Percentiles rank a stretch among this genome's conserved stretches.
phyloP scores from a whole-genome alignment of 2,797 vertebrate genomes.

The Coranthus polyacanthus region DNA sequence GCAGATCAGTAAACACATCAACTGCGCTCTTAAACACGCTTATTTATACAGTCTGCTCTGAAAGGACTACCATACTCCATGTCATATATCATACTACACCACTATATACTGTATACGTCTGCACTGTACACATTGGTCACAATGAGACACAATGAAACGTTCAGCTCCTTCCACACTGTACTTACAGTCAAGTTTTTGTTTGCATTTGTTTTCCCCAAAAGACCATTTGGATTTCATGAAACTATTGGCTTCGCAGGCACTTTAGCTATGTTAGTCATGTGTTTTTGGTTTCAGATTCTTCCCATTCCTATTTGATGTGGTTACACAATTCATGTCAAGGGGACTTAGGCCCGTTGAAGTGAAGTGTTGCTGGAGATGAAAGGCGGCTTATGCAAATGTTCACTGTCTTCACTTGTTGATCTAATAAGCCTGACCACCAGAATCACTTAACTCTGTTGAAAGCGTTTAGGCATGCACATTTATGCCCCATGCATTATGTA shows the following conservation, averaged over 20 bases:
- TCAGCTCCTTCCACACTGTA: neutral
- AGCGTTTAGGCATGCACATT: conserved; percentile 15
- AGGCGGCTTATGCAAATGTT: conserved; percentile 55
- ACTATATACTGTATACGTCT: conserved; percentile 18
- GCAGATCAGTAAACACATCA: conserved; percentile 33
- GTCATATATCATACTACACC: conserved; percentile 16
- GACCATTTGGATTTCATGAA: conserved; percentile 70
- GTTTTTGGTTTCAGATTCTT: conserved; percentile 74
- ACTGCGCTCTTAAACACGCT: conserved; percentile 12
- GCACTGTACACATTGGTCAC: conserved; percentile 9
- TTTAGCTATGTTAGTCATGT: conserved; percentile 73
- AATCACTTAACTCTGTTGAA: conserved; percentile 40
- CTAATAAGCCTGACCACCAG: conserved; percentile 34
- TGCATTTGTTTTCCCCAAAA: conserved; percentile 41
- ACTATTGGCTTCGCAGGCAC: conserved; percentile 51
- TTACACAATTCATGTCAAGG: conserved; percentile 65
- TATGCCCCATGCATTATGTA: conserved; percentile 5
- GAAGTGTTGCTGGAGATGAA: conserved; percentile 70
- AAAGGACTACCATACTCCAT: conserved; percentile 30
- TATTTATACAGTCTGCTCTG: conserved; percentile 19
- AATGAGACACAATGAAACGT: conserved; percentile 5
- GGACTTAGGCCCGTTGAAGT: conserved; percentile 58
- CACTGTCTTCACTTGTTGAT: conserved; percentile 54
- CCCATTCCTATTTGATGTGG: conserved; percentile 74
- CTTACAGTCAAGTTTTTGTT: conserved; percentile 19